phyloP scores from a whole-genome alignment of 2,797 vertebrate genomes.

The Sebastiscus tertius region DNA sequence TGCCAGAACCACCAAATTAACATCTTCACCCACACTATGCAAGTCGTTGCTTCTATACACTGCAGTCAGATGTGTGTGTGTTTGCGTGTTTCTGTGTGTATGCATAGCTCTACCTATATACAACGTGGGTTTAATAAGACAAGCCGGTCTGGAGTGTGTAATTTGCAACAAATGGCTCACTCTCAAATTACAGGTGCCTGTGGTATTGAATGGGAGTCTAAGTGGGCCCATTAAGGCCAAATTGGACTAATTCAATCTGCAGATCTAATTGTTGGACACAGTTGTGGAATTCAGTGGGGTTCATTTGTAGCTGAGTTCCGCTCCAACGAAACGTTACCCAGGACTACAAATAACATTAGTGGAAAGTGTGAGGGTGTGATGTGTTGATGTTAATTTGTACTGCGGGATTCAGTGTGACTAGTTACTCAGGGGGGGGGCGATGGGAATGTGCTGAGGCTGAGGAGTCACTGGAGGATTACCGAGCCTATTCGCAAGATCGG shows the following conservation, averaged over 20 bases:
- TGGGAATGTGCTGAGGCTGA: background rate
- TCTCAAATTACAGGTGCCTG: constrained; percentile 70
- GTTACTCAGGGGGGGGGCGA: background rate
- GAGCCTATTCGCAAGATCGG: background rate
- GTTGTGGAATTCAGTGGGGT: constrained; percentile 32
- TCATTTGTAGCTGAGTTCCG: constrained; percentile 3
- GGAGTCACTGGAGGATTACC: background rate
- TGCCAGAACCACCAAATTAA: constrained; percentile 45
- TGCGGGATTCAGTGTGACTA: background rate
- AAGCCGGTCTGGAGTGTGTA: constrained; percentile 50
- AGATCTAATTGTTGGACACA: constrained; percentile 61
- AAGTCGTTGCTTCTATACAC: background rate
- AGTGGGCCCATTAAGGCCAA: constrained; percentile 69
- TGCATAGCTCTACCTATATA: constrained; percentile 12
- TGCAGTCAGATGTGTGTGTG: background rate
- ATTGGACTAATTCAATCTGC: constrained; percentile 71
- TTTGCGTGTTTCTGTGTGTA: background rate
- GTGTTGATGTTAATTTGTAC: constrained; percentile 3
- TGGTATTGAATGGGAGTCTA: constrained; percentile 58
- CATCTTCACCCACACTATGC: constrained; percentile 25
- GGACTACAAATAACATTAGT: background rate
- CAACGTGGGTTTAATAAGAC: constrained; percentile 46
- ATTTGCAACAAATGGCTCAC: constrained; percentile 65
- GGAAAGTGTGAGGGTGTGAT: background rate
- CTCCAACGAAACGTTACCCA: background rate